phyloP scores from a whole-genome alignment of 1,140 invertebrate genomes.

The Trialeurodes vaporariorum region DNA sequence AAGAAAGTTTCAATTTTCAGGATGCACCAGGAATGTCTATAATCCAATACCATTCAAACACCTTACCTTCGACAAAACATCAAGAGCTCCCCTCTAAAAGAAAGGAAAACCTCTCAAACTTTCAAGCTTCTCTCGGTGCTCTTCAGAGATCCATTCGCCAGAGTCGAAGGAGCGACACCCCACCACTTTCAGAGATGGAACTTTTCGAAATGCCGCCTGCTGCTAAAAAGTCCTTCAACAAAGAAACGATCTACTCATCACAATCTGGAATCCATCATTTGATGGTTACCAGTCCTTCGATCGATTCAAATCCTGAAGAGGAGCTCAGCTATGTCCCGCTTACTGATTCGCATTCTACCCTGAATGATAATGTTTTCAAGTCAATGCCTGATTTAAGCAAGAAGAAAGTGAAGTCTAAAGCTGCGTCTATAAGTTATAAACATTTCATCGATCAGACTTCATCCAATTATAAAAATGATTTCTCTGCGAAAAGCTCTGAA shows the following conservation, averaged over 20 bases:
- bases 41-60: too few relatives aligned
- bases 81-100: too few relatives aligned
- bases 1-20: too few relatives aligned
- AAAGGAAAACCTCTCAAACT: too few relatives aligned
- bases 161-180: conserved; percentile 13
- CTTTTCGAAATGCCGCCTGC: conserved; percentile 2
- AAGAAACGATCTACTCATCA: not conserved
- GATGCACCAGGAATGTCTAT: too few relatives aligned
- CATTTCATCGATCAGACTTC: not conserved
- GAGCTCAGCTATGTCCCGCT: not conserved
- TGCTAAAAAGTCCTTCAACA: not conserved
- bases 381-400: not conserved
- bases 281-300: not conserved
- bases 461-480: not conserved
- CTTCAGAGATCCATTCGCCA: not conserved
- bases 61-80: too few relatives aligned
- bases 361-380: not conserved
- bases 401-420: not conserved
- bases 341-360: not conserved
- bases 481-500: too few relatives aligned
- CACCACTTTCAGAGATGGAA: conserved; percentile 20
- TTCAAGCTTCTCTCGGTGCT: too few relatives aligned
- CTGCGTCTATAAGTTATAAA: not conserved
- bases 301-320: not conserved
- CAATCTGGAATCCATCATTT: not conserved